Base-by-base conservation (phyloP, 2,113 vertebrate genomes). In the Manacus vitellinus region DNA sequence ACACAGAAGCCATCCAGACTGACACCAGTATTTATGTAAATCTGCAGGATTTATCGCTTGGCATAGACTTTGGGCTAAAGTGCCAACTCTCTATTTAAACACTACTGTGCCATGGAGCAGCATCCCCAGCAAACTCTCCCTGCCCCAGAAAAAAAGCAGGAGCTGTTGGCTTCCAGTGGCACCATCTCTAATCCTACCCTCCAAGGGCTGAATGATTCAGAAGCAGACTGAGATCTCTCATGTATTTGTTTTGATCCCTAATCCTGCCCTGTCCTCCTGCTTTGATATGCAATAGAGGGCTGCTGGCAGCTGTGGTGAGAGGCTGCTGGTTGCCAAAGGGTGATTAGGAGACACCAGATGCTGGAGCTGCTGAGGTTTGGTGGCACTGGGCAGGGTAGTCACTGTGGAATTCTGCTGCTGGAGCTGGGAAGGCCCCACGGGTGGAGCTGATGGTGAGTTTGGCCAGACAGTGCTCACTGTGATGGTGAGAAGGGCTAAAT, bases 161-260 rank as follows among this genome's bases (percentile, higher is more conserved):
- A 92, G 35, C 28, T 67, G 6, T 39, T 91, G 72, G 33, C 68
- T 95, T 95, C 76, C 52, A 75, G 47, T 91, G 55, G 61, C 73
- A 96, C 80, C 93, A 78, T 84, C 61, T 78, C 73, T 95, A 97
- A 97, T 95, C 89, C 85, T 72, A 75, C 52, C 81, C 74, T 97
- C 61, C 58, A 44, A 95, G 61, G 10, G 0, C 3, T 41, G 65
- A 78, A n/a, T 94, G 86, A 97, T 84, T 95, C 96, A 96, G 86
- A 73, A 89, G 91, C 55, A 84, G 61, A 9, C 47, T 77, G 67
- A 89, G 72, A 70, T 84, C 65, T 93, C 37, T 71, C n/a, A 30
- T 67, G 76, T 39, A 6, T 71, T 71, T 83, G 80, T 91, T 96
- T 91, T 77, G 80, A 84, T 91, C 86, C 73, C 35, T 95, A 75